Evolutionary conservation across 2,888 invertebrate species (phyloP).

Genomic region (Dicroscelio sp.): DNA sequence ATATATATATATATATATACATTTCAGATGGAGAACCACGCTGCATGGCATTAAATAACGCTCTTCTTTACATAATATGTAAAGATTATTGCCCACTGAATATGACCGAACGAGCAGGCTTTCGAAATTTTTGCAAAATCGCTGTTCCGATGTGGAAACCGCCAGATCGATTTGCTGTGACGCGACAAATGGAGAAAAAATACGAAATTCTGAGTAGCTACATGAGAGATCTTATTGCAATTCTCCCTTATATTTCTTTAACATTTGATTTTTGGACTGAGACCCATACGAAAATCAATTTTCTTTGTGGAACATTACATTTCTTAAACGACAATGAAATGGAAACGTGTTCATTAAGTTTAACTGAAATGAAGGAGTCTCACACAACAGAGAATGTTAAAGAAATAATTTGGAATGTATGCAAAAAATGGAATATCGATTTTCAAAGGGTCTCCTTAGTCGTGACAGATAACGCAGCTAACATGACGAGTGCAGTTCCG

Average conservation of each 20-base stretch:
- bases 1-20: no score
- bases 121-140: constrained; percentile 34
- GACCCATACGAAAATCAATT: background rate
- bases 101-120: constrained; percentile 48
- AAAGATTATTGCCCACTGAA: constrained; percentile 48
- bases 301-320: background rate
- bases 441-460: background rate
- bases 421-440: background rate
- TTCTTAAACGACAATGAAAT: background rate
- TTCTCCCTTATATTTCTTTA: background rate
- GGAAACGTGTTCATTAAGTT: background rate
- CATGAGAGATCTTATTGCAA: background rate
- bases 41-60: constrained; percentile 22
- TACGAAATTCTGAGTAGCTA: background rate
- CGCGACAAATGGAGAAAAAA: background rate
- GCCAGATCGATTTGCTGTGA: background rate
- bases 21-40: constrained; percentile 57
- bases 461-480: constrained; percentile 20
- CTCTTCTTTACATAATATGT: constrained; percentile 47
- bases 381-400: background rate
- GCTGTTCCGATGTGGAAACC: constrained; percentile 17
- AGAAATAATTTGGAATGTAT: background rate
- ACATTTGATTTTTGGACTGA: background rate
- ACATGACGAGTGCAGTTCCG: background rate
- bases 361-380: background rate